These are phyloP conservation scores for Ornithorhynchus anatinus DNA, from an alignment of 2,113 vertebrate species.

Conservation along the genomic window DNA sequence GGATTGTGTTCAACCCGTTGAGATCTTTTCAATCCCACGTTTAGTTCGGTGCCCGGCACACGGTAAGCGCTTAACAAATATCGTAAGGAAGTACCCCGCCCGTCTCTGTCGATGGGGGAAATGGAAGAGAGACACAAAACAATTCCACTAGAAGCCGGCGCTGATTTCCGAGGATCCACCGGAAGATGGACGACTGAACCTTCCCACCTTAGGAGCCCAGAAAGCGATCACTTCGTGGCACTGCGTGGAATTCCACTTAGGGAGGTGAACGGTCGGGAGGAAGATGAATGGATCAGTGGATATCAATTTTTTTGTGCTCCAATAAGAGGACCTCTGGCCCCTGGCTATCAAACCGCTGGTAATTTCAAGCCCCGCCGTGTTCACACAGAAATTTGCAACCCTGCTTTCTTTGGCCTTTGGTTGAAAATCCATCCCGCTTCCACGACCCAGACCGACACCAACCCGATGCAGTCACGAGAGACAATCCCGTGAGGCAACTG, in stretches of 20 bases:
- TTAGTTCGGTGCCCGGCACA: too few relatives aligned
- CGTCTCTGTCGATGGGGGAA: too few relatives aligned
- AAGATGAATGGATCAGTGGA: constrained; percentile 7
- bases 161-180: neutral
- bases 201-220: neutral
- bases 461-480: constrained; percentile 17
- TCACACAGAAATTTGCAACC: constrained; percentile 33
- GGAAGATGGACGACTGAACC: neutral
- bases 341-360: constrained; percentile 18
- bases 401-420: constrained; percentile 39
- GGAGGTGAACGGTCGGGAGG: constrained; percentile 13
- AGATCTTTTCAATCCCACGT: too few relatives aligned
- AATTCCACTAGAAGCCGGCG: too few relatives aligned
- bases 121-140: too few relatives aligned
- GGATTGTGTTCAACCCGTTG: too few relatives aligned
- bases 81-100: too few relatives aligned
- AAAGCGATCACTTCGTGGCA: neutral
- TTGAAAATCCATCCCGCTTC: constrained; percentile 37
- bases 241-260: neutral
- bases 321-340: constrained; percentile 34
- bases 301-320: constrained; percentile 31
- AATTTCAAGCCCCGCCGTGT: constrained; percentile 38
- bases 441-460: constrained; percentile 16
- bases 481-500: too few relatives aligned
- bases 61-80: too few relatives aligned